Evolutionary conservation across 2,797 vertebrate species (phyloP).

Genomic region (Ceyx erithaca): DNA sequence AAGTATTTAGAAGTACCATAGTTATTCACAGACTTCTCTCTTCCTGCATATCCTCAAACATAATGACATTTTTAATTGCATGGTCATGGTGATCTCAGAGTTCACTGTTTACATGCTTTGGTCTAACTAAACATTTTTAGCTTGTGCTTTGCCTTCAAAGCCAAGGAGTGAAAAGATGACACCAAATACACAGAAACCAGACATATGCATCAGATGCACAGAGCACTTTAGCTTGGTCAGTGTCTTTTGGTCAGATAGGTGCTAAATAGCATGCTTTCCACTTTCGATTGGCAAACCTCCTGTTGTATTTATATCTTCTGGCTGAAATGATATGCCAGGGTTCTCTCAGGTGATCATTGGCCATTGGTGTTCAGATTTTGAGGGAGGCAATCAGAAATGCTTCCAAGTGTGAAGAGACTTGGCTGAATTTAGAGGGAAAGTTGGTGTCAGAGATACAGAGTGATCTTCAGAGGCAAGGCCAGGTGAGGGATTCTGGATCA

Average conservation of each 20-base stretch:
- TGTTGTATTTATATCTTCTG: neutral
- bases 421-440: neutral
- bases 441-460: neutral
- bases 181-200: neutral
- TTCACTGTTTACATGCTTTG: constrained; percentile 1
- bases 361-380: neutral
- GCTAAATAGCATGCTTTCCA: neutral
- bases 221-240: neutral
- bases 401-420: neutral
- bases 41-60: neutral
- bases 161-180: neutral
- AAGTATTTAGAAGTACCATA: neutral
- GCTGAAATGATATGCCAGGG: neutral
- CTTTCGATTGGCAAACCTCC: neutral
- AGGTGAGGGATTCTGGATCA: neutral
- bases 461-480: neutral
- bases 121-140: neutral
- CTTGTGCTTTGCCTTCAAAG: constrained; percentile 17
- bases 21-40: neutral
- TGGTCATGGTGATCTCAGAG: neutral
- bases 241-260: neutral
- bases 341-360: neutral
- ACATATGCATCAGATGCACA: neutral
- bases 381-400: neutral
- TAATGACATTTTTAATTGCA: constrained; percentile 2